Conservation (phyloP, 2,888 invertebrate genomes). For the Ectobius pallidus region DNA sequence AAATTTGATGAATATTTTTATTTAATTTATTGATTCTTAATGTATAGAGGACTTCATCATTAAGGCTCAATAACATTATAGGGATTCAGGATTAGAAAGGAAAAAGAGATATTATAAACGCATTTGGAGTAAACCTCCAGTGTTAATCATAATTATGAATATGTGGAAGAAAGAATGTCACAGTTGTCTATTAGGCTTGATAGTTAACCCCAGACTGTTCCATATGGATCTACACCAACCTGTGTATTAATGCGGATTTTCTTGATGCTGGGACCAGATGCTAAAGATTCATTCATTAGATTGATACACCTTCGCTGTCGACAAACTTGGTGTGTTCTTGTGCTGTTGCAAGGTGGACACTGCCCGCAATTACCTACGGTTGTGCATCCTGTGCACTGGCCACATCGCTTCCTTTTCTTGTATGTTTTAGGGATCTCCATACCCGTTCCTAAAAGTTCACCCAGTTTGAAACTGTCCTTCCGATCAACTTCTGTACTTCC, state of each 20-base stretch:
- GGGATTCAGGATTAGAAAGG: too few relatives aligned
- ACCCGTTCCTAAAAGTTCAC: neutral
- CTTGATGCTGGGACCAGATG: neutral
- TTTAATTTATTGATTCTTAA: too few relatives aligned
- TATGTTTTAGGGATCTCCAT: neutral
- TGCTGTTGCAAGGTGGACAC: constrained; percentile 35
- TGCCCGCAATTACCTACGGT: constrained; percentile 32
- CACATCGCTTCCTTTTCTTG: constrained; percentile 34
- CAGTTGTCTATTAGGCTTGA: too few relatives aligned
- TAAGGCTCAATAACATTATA: too few relatives aligned
- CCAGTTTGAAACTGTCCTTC: neutral
- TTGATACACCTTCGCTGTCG: constrained; percentile 31
- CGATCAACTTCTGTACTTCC: neutral
- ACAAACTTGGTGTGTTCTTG: constrained; percentile 38
- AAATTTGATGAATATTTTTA: too few relatives aligned
- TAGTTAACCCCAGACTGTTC: too few relatives aligned
- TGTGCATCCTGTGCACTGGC: constrained; percentile 30
- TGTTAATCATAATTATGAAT: too few relatives aligned
- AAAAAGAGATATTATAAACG: too few relatives aligned
- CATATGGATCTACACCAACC: constrained; percentile 26
- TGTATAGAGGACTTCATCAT: too few relatives aligned
- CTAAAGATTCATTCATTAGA: constrained; percentile 10
- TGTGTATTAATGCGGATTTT: constrained; percentile 5
- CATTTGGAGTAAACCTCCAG: too few relatives aligned
- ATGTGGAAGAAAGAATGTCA: too few relatives aligned